Base-by-base conservation (phyloP, 2,888 invertebrate genomes). In the Phalangium opilio region DNA sequence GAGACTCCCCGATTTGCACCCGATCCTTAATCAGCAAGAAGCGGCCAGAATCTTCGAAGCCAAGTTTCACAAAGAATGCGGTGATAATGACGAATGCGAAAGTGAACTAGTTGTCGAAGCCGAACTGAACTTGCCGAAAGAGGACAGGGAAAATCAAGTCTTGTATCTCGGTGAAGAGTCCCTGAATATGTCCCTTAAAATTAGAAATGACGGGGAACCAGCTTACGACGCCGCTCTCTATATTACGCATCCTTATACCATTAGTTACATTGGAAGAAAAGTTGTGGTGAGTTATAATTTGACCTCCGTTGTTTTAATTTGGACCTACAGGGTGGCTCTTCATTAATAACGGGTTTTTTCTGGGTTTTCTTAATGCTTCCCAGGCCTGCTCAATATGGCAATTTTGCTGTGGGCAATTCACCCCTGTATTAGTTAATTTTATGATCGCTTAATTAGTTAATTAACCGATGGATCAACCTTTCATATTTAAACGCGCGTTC, bases 161-260 rank as follows among this genome's bases (percentile, higher is more conserved):
- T 49, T 68, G 47, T 67, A 72, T 33, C 66, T 86, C 57, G 87
- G 86, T 1, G 75, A 81, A 59, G 75, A 82, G 48, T 83, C 83
- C 62, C 74, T 91, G 21, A 74, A 78, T 45, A 70, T 95, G 1
- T 76, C 80, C 32, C 75, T 86, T 11, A 75, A 73, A 10, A 76
- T 86, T 1, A 74, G 73, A 46, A 95, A 95, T 65, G 64, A 72
- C 18, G 81, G 80, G 1, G 93, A 95, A 63, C 83, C 89, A 0
- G 90, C 90, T 0, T 91, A 90, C 61, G 87, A 89, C 65, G 78
- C 86, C 0, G 80, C 81, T 59, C 63, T 90, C 18, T 83, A 80
- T 59, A 75, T 90, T 4, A 70, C 74, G n/a, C 84, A 87, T 64
- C 81, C 85, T 19, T 69, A 75, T 44, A 79, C 76, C 52, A 71